Evolutionary conservation across 2,113 vertebrate species (phyloP).

Genomic region (Dolichallabes microphthalmus): DNA sequence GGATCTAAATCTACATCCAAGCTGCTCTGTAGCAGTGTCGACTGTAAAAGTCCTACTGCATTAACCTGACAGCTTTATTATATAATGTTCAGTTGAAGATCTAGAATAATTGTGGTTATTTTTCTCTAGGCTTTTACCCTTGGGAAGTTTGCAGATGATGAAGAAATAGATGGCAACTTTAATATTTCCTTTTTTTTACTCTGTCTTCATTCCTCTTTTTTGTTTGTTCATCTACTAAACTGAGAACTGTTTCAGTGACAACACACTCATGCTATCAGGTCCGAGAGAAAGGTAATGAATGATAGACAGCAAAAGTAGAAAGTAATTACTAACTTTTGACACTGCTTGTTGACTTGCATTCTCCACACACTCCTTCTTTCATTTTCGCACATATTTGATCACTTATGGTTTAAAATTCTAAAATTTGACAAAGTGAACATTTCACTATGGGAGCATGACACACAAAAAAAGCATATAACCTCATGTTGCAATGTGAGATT

Average conservation of each 20-base stretch:
- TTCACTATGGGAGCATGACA: neutral
- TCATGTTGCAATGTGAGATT: neutral
- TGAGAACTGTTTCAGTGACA: constrained; percentile 24
- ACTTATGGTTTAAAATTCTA: neutral
- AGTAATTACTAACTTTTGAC: constrained; percentile 27
- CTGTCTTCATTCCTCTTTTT: neutral
- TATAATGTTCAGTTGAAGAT: neutral
- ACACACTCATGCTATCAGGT: constrained; percentile 26
- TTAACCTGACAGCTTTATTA: neutral
- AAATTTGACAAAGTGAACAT: neutral
- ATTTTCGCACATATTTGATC: neutral
- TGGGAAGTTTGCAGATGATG: neutral
- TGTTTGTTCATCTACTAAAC: neutral
- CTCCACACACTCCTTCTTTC: neutral
- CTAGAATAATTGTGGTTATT: neutral
- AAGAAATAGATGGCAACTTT: neutral
- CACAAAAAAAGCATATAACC: neutral
- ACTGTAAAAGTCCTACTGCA: neutral
- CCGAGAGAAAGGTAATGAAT: constrained; percentile 35
- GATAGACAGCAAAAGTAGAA: constrained; percentile 22
- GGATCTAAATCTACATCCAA: constrained; percentile 1
- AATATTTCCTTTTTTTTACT: neutral
- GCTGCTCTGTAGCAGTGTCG: neutral
- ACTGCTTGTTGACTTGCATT: neutral
- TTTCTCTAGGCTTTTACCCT: neutral